Evolutionary conservation across 2,113 vertebrate genomes (phyloP), one percentile per base, ranked within the genome.

Genomic region (Nettapus auritus): DNA sequence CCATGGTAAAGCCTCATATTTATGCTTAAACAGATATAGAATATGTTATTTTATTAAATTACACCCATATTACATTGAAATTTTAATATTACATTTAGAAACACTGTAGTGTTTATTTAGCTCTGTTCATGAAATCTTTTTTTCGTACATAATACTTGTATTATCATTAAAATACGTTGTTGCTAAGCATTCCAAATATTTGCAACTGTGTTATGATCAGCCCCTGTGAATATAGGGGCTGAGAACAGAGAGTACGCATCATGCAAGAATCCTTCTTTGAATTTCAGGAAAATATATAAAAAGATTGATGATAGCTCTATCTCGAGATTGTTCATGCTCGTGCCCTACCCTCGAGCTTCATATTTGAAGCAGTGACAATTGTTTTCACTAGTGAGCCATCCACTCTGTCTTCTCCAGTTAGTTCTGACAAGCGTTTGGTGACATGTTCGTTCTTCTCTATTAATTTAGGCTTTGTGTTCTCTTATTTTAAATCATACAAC

Each of bases 141-240:
- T 59, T 85, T 89, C 69, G 86, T 71, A 67, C 82, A 76, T 90
- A 73, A 50, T 74, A 74, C 73, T 90, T 78, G 67, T 68, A 90
- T 74, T 90, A 92, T 88, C 80, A 88, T 86, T 57, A 66, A 90
- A 95, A 81, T 4, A 87, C 74, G 82, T 84, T 25, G 97, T 98
- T 98, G 96, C 97, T 98, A 97, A 97, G 98, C 96, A 88, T 89
- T 95, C 91, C 92, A 97, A 98, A 98, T 98, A 98, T 98, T 98
- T 98, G 71, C 95, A 89, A 8, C 86, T 85, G 1, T 22, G 23
- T 76, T 73, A 33, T 4, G 23, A 40, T 76, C 87, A 94, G 82
- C 40, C n/a, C 88, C 78, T 77, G 59, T 28, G 66, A 96, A 82
- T 9, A 56, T 1, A 91, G 92, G 95, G 95, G 96, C 75, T 16